A percentile compares a stretch with the other conserved stretches of the same genome.
These are phyloP conservation scores for Teinopalpus imperialis DNA, from an alignment of 2,888 invertebrate genomes.

Conservation along the genomic window DNA sequence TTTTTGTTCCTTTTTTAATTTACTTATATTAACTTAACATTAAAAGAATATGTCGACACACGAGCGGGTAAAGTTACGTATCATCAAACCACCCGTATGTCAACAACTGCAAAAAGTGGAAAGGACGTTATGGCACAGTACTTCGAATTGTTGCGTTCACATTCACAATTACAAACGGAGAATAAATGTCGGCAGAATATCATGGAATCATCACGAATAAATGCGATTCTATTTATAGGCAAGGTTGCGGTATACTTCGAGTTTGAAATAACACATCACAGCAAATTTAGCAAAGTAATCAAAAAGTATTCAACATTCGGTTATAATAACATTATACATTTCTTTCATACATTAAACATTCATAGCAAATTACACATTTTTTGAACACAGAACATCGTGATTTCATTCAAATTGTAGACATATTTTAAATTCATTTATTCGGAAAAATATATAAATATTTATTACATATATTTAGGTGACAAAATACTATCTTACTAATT, in stretches of 20 bases:
- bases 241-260: conserved; percentile 28
- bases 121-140: conserved; percentile 23
- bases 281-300: conserved; percentile 32
- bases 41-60: conserved; percentile 10
- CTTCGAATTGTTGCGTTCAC: conserved; percentile 11
- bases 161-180: conserved; percentile 19
- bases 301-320: conserved; percentile 34
- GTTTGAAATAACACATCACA: conserved; percentile 29
- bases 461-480: conserved; percentile 42
- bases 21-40: conserved; percentile 6
- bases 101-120: conserved; percentile 15
- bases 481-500: conserved; percentile 51
- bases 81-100: conserved; percentile 2
- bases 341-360: conserved; percentile 60
- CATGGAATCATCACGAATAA: conserved; percentile 10
- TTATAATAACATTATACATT: conserved; percentile 50
- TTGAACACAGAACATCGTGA: conserved; percentile 70
- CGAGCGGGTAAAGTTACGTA: conserved; percentile 5
- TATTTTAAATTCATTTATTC: conserved; percentile 63
- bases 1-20: conserved; percentile 17
- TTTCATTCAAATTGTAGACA: conserved; percentile 69
- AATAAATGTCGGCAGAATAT: conserved; percentile 21
- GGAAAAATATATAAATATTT: conserved; percentile 67
- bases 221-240: conserved; percentile 1
- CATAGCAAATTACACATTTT: conserved; percentile 54